Conservation (phyloP, 2,113 vertebrate species). For the Ciconia maguari region DNA sequence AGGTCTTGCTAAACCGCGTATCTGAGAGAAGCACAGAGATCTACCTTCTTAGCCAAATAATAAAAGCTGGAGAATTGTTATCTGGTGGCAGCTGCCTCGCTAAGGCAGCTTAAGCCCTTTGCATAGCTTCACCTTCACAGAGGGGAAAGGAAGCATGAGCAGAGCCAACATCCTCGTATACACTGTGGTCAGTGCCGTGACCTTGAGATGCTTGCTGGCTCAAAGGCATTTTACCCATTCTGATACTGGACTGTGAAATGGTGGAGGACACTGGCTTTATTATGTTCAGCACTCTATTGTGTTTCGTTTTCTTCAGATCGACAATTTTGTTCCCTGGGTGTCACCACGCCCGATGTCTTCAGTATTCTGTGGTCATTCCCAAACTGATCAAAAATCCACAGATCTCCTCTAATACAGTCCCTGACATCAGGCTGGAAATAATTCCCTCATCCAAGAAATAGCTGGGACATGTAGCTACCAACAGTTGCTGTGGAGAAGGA, state of each 20-base stretch:
- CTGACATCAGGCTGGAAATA: slow-evolving; percentile 23
- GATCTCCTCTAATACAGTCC: background rate
- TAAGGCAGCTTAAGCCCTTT: background rate
- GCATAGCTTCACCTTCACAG: background rate
- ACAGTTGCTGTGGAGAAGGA: slow-evolving; percentile 9
- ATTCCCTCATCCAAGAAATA: slow-evolving; percentile 37
- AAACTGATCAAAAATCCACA: background rate
- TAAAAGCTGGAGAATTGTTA: background rate
- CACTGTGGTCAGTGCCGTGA: too few relatives aligned
- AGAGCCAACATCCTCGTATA: background rate
- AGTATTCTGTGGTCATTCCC: background rate
- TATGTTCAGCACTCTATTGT: background rate
- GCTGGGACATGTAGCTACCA: background rate
- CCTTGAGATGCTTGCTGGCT: background rate
- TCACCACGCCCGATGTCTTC: background rate
- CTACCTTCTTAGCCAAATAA: background rate
- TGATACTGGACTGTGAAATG: background rate
- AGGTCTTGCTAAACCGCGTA: background rate
- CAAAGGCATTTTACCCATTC: background rate
- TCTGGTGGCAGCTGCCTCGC: background rate
- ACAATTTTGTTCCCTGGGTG: background rate
- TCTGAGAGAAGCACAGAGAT: background rate
- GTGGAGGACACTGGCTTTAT: background rate
- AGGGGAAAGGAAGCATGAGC: background rate
- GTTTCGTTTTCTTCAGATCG: background rate